Evolutionary conservation across 2,888 invertebrate genomes (phyloP).

Genomic region (Andrena chrysosceles): DNA sequence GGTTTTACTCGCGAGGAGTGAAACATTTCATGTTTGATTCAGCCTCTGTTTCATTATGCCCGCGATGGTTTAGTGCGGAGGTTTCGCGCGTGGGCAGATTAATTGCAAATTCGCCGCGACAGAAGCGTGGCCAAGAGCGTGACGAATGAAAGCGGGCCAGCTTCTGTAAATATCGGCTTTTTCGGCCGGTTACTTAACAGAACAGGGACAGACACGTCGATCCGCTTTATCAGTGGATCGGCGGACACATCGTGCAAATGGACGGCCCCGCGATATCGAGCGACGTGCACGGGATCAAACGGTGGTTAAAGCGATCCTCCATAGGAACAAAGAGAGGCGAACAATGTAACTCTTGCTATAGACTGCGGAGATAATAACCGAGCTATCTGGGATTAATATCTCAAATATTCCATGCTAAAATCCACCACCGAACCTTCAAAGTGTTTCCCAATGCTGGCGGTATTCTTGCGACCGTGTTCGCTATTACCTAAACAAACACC

Average conservation of each 20-base stretch:
- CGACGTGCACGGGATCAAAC: not conserved
- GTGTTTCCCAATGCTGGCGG: too few relatives aligned
- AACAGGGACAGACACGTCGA: conserved; percentile 9
- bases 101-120: conserved; percentile 43
- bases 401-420: too few relatives aligned
- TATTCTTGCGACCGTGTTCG: too few relatives aligned
- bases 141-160: conserved; percentile 39
- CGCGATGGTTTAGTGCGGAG: conserved; percentile 13
- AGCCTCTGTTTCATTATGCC: conserved; percentile 47
- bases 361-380: too few relatives aligned
- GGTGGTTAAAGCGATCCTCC: not conserved
- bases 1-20: not conserved
- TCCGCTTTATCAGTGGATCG: conserved; percentile 27
- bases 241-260: not conserved
- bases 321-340: too few relatives aligned
- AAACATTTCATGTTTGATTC: conserved; percentile 43
- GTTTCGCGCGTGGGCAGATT: conserved; percentile 33
- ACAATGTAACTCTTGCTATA: too few relatives aligned
- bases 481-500: too few relatives aligned
- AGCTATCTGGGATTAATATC: too few relatives aligned
- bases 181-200: conserved; percentile 38
- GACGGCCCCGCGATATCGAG: not conserved
- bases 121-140: conserved; percentile 24
- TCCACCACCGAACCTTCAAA: too few relatives aligned
- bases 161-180: conserved; percentile 45